Percentiles rank a stretch among this genome's conserved stretches.
phyloP scores from a whole-genome alignment of 2,888 invertebrate species.

The Acrobasis repandana region DNA sequence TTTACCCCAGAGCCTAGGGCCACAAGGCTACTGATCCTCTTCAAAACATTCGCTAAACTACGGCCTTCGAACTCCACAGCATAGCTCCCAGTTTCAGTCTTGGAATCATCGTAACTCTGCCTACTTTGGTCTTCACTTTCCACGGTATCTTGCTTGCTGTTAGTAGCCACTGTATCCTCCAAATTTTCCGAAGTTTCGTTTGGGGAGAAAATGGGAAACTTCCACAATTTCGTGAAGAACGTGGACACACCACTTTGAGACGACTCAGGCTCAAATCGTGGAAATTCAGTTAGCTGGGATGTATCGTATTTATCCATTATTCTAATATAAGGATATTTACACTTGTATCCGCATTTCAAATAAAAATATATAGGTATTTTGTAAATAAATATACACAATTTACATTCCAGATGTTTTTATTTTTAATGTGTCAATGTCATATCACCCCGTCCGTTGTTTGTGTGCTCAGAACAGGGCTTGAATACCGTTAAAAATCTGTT shows the following conservation, averaged over 20 bases:
- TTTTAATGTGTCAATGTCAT: no score
- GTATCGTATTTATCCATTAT: conserved; percentile 74
- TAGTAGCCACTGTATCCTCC: conserved; percentile 47
- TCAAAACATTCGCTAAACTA: conserved; percentile 92
- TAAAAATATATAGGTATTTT: no score
- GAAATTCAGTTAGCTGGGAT: conserved; percentile 76
- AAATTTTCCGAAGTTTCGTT: conserved; percentile 53
- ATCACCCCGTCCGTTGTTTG: no score
- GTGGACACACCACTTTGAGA: conserved; percentile 88
- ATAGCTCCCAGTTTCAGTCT: conserved; percentile 64
- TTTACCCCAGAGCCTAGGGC: conserved; percentile 91
- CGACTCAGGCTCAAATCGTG: conserved; percentile 88
- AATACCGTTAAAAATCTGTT: no score
- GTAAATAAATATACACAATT: no score
- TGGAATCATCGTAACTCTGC: conserved; percentile 53
- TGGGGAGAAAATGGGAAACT: conserved; percentile 83
- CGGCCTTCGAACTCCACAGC: conserved; percentile 87
- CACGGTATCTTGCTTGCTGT: conserved; percentile 43
- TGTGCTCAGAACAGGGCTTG: no score
- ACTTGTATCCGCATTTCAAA: no score
- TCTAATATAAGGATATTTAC: no score
- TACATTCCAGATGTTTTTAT: no score
- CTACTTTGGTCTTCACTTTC: conserved; percentile 46
- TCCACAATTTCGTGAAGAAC: conserved; percentile 89
- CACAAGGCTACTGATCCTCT: conserved; percentile 92